Evolutionary conservation across 2,888 invertebrate genomes (phyloP), one percentile per base, ranked within the genome.

Genomic region (Drosophila prolongata): DNA sequence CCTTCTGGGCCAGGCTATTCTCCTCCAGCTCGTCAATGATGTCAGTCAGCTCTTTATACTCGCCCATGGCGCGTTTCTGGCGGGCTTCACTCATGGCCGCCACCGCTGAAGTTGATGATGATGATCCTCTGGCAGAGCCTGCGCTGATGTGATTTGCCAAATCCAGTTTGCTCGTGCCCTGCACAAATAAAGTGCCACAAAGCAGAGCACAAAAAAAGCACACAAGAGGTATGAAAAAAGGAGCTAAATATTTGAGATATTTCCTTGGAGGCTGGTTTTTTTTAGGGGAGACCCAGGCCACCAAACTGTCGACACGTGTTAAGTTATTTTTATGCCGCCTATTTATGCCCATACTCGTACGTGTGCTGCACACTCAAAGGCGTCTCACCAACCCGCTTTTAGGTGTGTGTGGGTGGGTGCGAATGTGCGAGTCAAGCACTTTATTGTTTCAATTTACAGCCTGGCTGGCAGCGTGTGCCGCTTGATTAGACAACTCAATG

Each of bases 231-330:
- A 46, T 30, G 55, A 43, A 77, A 52, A 42, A 56, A 47, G 50
- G 37, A 38, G 59, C 24, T 56, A 77, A 66, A 77, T 77, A 75
- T 85, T 84, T 87, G 54, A 87, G 72, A 89, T 87, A 84, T 89
- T 87, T 84, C 55, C 54, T 69, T 66, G 35, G 68, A 77, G 65
- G 65, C 37, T 64, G 60, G 35, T 49, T 57, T 24, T 40, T 5
- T 43, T 8, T 11, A 37, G 69, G 79, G 44, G 67, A 30, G 30
- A 56, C 77, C 72, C 77, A 58, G 76, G 78, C 83, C 72, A 73
- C 77, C 78, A 88, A 86, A 88, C 76, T 88, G 89, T 88, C 89
- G 89, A 89, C 86, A 86, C 89, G 86, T 89, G 89, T 86, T 88
- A 86, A 89, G 89, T 89, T 86, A 89, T 89, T 86, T 89, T 89